These are phyloP conservation scores for Vidua macroura DNA, from an alignment of 2,113 vertebrate genomes.

Conservation along the genomic window DNA sequence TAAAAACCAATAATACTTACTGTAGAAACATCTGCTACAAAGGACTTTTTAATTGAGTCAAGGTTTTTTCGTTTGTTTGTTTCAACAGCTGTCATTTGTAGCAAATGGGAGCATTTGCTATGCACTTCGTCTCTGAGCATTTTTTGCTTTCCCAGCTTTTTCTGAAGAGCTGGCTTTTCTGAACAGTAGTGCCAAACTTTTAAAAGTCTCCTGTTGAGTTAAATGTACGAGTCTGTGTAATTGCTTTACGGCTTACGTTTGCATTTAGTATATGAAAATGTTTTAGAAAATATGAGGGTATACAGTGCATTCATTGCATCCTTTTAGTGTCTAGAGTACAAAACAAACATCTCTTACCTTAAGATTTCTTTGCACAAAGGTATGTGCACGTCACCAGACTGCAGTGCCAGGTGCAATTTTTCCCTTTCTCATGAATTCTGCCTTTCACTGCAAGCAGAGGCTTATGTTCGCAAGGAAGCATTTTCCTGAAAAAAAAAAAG, in stretches of 20 bases:
- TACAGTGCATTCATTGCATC: neutral
- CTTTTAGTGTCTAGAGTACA: neutral
- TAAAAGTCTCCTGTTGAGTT: neutral
- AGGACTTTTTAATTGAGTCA: neutral
- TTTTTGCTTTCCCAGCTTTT: slow-evolving; percentile 24
- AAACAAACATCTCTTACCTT: neutral
- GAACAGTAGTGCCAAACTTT: neutral
- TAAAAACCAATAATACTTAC: neutral
- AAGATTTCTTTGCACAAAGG: neutral
- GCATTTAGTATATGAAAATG: neutral
- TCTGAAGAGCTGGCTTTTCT: neutral
- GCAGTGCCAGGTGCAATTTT: neutral
- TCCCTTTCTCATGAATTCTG: neutral
- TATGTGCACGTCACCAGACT: neutral
- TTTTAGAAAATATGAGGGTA: neutral
- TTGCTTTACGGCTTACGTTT: neutral
- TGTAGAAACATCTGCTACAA: neutral
- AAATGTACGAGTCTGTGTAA: neutral
- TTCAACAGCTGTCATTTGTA: neutral
- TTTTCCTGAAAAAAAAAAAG: neutral
- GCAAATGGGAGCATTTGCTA: neutral
- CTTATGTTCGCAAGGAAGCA: neutral
- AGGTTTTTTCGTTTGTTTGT: neutral
- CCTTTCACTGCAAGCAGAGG: neutral
- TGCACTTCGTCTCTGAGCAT: neutral